Evolutionary conservation across 1,140 invertebrate genomes (phyloP), one percentile per base, ranked within the genome.

Genomic region (Amyelois transitella): DNA sequence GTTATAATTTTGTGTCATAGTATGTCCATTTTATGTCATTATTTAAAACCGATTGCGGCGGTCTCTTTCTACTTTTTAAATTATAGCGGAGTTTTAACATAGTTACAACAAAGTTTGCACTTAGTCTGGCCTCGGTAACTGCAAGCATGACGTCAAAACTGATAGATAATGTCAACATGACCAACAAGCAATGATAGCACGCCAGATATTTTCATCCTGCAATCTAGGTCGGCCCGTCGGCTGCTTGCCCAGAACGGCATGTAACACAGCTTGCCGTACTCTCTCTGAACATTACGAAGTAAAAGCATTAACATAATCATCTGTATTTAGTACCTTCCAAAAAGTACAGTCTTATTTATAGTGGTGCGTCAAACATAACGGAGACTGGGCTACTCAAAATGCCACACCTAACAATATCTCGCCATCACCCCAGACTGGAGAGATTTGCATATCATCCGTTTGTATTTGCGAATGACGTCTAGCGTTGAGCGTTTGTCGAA

Each of bases 401-500:
- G 32, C 32, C 32, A 38, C 32, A 14, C n/a, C 32, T 38, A 38
- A 14, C 32, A n/a, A 38, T 14, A 38, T 14, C 20, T 48, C 45
- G 18, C 7, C 20, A 48, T 48, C 20, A 48, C 19, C 19, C 32
- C 20, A 62, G 62, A 69, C 63, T 56, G 53, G 58, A 54, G 45
- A 67, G 51, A 81, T 83, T 83, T 79, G 72, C 77, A 83, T 83
- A 71, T 60, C 61, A 66, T 70, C 71, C 69, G 69, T 69, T 69
- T 73, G 66, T 77, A 68, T 81, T 84, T 81, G 66, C 72, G 61
- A 70, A 75, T 64, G 62, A 61, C 70, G 60, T 76, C 72, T 77
- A 78, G 66, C 63, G 50, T 53, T 56, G 64, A 68, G 61, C 66
- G 70, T 64, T 76, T 82, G 77, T 77, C 72, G 72, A 81, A 81